These are phyloP conservation scores for Drosophila tani DNA, from an alignment of 1,140 invertebrate genomes.

Conservation along the genomic window DNA sequence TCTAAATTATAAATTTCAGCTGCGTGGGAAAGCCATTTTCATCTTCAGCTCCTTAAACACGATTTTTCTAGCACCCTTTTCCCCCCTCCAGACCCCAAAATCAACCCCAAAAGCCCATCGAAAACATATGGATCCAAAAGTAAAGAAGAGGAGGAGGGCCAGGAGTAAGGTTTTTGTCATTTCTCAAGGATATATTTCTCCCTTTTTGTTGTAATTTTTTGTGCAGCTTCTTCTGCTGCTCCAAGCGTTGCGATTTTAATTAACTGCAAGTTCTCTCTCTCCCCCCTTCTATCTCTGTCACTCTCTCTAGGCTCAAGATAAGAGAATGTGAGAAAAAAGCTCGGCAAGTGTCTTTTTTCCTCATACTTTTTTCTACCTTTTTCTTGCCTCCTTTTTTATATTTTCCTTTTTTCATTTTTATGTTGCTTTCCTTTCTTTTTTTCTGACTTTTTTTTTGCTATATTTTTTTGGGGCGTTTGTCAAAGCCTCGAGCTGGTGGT, in stretches of 20 bases:
- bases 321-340: slow-evolving; percentile 29
- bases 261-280: slow-evolving; percentile 66
- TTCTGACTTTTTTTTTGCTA: neutral
- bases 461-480: slow-evolving; percentile 50
- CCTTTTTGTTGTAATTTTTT: slow-evolving; percentile 1
- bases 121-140: slow-evolving; percentile 25
- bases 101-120: slow-evolving; percentile 12
- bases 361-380: slow-evolving; percentile 2
- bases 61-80: neutral
- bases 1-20: neutral
- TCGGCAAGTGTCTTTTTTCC: slow-evolving; percentile 37
- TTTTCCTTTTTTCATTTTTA: slow-evolving; percentile 8
- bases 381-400: neutral
- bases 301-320: slow-evolving; percentile 13
- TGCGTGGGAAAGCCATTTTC: neutral
- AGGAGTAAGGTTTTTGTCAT: slow-evolving; percentile 40
- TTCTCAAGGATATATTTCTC: slow-evolving; percentile 40
- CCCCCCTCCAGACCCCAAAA: neutral
- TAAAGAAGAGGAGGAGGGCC: neutral
- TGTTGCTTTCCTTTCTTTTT: slow-evolving; percentile 7
- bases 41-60: slow-evolving; percentile 4
- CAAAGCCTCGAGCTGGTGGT: slow-evolving; percentile 31
- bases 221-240: slow-evolving; percentile 20
- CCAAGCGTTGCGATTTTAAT: slow-evolving; percentile 70
- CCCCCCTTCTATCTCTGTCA: neutral